phyloP scores from a whole-genome alignment of 1,140 invertebrate genomes.

The Heliothis virescens region DNA sequence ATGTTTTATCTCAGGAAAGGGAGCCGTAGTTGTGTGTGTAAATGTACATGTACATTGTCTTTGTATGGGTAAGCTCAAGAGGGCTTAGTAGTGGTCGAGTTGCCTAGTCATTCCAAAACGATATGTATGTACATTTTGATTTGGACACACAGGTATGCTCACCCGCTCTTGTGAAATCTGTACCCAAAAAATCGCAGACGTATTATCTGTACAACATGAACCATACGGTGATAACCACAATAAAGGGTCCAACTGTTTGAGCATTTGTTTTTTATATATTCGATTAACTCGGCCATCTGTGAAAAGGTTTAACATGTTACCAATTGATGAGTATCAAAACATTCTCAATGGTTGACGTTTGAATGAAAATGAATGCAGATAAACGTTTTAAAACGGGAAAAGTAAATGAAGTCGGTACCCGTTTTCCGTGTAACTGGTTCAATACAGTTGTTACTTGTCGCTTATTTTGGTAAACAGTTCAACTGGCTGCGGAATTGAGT shows the following conservation, averaged over 20 bases:
- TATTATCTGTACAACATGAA: conserved; percentile 39
- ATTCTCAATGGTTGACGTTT: conserved; percentile 12
- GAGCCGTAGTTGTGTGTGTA: not conserved
- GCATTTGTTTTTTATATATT: conserved; percentile 18
- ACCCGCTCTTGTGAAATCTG: no score
- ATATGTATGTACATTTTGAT: not conserved
- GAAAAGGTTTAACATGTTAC: conserved; percentile 7
- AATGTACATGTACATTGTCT: not conserved
- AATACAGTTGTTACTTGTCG: conserved; percentile 26
- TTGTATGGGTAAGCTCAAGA: not conserved
- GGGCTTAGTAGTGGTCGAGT: not conserved
- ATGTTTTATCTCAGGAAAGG: no score
- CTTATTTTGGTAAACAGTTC: conserved; percentile 30
- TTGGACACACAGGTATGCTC: no score
- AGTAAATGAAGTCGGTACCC: conserved; percentile 5
- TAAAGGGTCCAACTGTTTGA: conserved; percentile 27
- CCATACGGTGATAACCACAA: conserved; percentile 18
- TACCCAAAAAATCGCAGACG: not conserved
- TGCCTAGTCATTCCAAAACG: no score
- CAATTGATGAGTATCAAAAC: conserved; percentile 21
- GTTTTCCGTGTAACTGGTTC: conserved; percentile 19
- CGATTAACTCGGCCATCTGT: conserved; percentile 25
- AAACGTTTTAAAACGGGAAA: conserved; percentile 4
- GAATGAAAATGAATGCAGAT: conserved; percentile 14
- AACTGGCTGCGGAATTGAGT: not conserved